These are phyloP conservation scores for Sisor rabdophorus DNA, from an alignment of 2,113 vertebrate genomes.

Conservation along the genomic window DNA sequence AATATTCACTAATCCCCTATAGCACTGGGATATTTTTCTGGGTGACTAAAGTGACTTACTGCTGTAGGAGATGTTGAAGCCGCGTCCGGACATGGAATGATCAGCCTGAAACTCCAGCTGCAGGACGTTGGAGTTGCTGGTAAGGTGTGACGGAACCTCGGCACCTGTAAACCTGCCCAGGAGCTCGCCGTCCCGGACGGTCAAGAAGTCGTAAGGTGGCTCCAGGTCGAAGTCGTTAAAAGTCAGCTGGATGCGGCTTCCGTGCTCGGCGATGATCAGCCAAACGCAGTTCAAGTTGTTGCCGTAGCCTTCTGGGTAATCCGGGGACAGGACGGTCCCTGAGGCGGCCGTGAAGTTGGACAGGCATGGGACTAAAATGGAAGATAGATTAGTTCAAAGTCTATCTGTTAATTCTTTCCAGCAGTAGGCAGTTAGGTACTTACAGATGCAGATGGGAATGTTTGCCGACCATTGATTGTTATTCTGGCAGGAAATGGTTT, in stretches of 20 bases:
- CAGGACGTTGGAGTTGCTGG: conserved; percentile 87
- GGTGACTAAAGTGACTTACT: conserved; percentile 72
- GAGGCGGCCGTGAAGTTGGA: conserved; percentile 95
- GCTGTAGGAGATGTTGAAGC: conserved; percentile 97
- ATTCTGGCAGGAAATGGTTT: conserved; percentile 94
- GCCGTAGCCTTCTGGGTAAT: conserved; percentile 96
- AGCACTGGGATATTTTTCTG: too few species aligned
- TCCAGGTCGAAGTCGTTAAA: conserved; percentile 98
- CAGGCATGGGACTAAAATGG: conserved; percentile 87
- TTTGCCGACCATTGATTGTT: conserved; percentile 99
- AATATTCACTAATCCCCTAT: background rate
- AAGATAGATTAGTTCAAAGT: conserved; percentile 21
- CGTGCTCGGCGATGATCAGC: conserved; percentile 90
- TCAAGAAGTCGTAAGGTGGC: conserved; percentile 95
- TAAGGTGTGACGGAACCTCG: conserved; percentile 91
- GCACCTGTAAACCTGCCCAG: conserved; percentile 92
- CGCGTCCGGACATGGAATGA: conserved; percentile 95
- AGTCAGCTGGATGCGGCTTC: conserved; percentile 90
- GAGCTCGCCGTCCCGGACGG: conserved; percentile 90
- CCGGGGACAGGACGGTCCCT: conserved; percentile 93
- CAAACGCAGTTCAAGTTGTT: conserved; percentile 98
- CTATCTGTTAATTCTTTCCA: background rate
- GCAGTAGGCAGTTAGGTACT: conserved; percentile 60
- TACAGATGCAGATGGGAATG: conserved; percentile 98
- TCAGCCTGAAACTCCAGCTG: conserved; percentile 96